Base-by-base conservation (phyloP, 1,140 invertebrate genomes). In the Heliothis virescens region DNA sequence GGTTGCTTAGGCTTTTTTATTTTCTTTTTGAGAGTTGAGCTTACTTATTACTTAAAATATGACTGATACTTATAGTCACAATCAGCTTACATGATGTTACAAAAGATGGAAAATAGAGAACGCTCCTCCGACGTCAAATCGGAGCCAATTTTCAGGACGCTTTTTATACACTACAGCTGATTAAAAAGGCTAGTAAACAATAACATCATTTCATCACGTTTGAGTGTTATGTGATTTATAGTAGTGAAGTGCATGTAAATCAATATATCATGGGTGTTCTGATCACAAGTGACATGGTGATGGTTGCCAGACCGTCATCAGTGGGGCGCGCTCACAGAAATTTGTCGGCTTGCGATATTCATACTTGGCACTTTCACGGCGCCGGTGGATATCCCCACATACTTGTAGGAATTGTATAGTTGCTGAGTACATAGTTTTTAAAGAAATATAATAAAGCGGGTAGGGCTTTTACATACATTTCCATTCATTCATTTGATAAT, bases 271-370 rank as follows among this genome's bases (percentile, higher is more conserved):
- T 71, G 18, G 47, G 4, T 53, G 26, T 53, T 5, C 9, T 72
- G 69, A 72, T 57, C 16, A 57, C n/a, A 10, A 48, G n/a, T 55
- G 69, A 53, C 21, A 34, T 72, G 69, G 16, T 55, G 69, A 75
- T 75, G 21, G 52, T 48, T 81, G 73, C 73, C 73, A 81, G 63
- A 81, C 34, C 57, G 73, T 53, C 41, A 81, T 77, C 73, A 67
- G 18, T 59, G 47, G 12, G 21, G 60, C 69, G 69, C n/a, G 71
- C 60, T 69, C 69, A 26, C 15, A 62, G 69, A 80, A 59, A 78
- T 83, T 76, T 79, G 75, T 74, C 73, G 74, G n/a, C 76, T 52
- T n/a, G 63, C 16, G 12, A 77, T 15, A 41, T 16, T 50, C 34
- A 18, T 21, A 75, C 18, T 74, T 74, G 71, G 55, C 71, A 34